These are phyloP conservation scores for Upupa epops DNA, from an alignment of 2,113 vertebrate genomes.

Conservation along the genomic window DNA sequence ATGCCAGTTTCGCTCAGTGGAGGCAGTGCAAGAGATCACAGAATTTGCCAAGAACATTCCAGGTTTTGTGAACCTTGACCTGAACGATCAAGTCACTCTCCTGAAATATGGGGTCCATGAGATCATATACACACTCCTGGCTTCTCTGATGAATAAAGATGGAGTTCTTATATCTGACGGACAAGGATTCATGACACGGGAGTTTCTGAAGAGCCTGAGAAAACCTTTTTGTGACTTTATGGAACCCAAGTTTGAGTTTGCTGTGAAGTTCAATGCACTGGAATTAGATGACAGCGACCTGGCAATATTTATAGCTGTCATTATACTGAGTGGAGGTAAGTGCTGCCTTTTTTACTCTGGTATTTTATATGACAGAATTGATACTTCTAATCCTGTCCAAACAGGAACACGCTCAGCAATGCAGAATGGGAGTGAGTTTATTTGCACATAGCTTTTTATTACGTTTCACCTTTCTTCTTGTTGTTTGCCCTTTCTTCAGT, in stretches of 20 bases:
- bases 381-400: background rate
- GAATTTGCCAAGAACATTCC: conserved; percentile 98
- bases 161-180: conserved; percentile 94
- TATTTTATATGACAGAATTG: background rate
- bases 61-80: conserved; percentile 90
- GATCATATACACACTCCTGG: conserved; percentile 94
- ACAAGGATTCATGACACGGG: conserved; percentile 97
- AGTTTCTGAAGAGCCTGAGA: conserved; percentile 96
- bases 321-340: conserved; percentile 98
- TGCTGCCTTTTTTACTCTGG: background rate
- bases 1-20: conserved; percentile 93
- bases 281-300: conserved; percentile 98
- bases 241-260: conserved; percentile 99
- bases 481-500: background rate
- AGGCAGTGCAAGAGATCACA: conserved; percentile 94
- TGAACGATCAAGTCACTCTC: conserved; percentile 98
- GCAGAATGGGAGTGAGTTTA: background rate
- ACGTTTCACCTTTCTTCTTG: background rate
- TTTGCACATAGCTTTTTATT: background rate
- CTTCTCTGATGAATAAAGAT: conserved; percentile 98
- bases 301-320: conserved; percentile 96
- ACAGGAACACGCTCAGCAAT: background rate
- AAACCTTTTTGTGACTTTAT: conserved; percentile 97
- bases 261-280: conserved; percentile 96
- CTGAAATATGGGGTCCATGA: conserved; percentile 97